These are phyloP conservation scores for Teleiodes luculella DNA, from an alignment of 2,888 invertebrate species.

Conservation along the genomic window DNA sequence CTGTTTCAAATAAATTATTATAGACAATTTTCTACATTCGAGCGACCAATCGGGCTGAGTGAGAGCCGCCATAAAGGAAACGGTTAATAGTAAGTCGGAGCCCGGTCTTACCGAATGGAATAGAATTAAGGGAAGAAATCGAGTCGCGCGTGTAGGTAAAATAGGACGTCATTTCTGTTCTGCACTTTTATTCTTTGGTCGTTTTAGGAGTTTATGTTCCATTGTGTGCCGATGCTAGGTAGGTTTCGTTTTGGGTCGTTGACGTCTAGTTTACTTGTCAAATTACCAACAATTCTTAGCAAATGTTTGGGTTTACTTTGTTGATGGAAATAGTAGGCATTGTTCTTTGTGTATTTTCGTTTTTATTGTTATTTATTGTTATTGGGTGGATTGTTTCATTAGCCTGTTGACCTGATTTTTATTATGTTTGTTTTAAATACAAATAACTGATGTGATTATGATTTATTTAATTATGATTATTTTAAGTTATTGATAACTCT, in stretches of 20 bases:
- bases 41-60: slow-evolving; percentile 67
- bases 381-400: too few species aligned
- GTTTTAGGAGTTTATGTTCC: slow-evolving; percentile 47
- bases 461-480: too few species aligned
- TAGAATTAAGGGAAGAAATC: slow-evolving; percentile 24
- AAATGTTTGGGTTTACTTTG: slow-evolving; percentile 1
- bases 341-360: neutral
- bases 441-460: too few species aligned
- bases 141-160: slow-evolving; percentile 39
- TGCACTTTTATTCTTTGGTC: slow-evolving; percentile 45
- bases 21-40: slow-evolving; percentile 60
- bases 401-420: too few species aligned
- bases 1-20: slow-evolving; percentile 61
- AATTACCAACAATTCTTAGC: slow-evolving; percentile 2
- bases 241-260: slow-evolving; percentile 33
- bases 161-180: slow-evolving; percentile 35
- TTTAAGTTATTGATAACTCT: too few species aligned
- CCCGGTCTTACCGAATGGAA: slow-evolving; percentile 48
- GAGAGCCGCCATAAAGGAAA: slow-evolving; percentile 64
- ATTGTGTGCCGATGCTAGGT: slow-evolving; percentile 44
- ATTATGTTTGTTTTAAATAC: too few species aligned
- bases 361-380: too few species aligned
- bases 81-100: slow-evolving; percentile 42
- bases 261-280: slow-evolving; percentile 23
- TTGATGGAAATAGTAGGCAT: neutral